Evolutionary conservation across 2,797 vertebrate genomes (phyloP).

Genomic region (Peromyscus melanophrys): DNA sequence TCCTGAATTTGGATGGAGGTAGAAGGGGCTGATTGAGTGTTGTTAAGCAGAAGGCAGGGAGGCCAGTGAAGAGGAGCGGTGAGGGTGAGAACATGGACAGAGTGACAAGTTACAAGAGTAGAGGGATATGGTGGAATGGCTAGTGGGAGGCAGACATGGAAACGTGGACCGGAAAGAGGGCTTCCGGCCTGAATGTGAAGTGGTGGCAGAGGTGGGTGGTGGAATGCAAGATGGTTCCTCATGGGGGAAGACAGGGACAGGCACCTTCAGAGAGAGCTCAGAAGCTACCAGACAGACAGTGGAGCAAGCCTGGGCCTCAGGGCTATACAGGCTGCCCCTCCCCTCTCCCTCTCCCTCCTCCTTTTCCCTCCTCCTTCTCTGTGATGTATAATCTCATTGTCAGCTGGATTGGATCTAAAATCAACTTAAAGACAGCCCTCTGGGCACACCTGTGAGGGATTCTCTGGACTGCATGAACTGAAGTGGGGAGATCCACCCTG

Average conservation of each 20-base stretch:
- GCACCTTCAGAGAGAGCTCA: not conserved
- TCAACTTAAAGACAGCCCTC: not conserved
- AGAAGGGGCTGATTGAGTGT: not conserved
- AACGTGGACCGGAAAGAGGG: not conserved
- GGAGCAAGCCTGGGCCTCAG: not conserved
- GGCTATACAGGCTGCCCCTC: not conserved
- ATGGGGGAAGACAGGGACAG: no score
- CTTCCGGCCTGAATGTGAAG: no score
- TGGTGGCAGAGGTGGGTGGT: not conserved
- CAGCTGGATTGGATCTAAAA: not conserved
- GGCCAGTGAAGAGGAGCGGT: not conserved
- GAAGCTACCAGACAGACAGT: not conserved
- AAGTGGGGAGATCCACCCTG: not conserved
- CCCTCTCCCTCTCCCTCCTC: not conserved
- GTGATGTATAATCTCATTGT: not conserved
- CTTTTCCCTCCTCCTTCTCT: not conserved
- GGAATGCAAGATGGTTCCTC: not conserved
- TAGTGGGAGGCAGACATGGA: not conserved
- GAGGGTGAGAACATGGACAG: not conserved
- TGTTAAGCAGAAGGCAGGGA: fast-evolving
- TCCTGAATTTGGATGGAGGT: not conserved
- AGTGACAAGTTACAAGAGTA: not conserved
- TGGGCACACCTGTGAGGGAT: not conserved
- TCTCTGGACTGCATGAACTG: not conserved
- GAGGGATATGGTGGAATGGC: no score